phyloP scores from a whole-genome alignment of 2,797 vertebrate genomes.

The Catamblyrhynchus diadema region DNA sequence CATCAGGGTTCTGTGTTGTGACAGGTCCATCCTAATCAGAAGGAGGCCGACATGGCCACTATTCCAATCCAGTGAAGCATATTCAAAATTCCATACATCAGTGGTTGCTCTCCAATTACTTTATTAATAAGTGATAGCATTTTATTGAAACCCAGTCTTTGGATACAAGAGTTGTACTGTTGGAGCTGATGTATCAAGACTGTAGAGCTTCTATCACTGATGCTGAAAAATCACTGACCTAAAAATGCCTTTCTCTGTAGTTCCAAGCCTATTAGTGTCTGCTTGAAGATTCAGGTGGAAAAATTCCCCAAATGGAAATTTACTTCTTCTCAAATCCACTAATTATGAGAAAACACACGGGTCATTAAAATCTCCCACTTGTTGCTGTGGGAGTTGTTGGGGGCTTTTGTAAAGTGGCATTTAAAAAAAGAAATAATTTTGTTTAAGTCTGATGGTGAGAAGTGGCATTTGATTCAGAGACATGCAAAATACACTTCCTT shows the following conservation, averaged over 20 bases:
- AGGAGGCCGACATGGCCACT: not conserved
- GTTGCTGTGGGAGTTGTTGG: not conserved
- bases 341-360: constrained; percentile 11
- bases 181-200: constrained; percentile 29
- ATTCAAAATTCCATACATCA: constrained; percentile 49
- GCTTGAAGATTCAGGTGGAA: constrained; percentile 64
- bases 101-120: constrained; percentile 23
- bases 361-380: constrained; percentile 47
- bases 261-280: constrained; percentile 51
- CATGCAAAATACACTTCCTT: not conserved
- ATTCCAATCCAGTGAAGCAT: constrained; percentile 49
- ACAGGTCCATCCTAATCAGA: constrained; percentile 35
- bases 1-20: constrained; percentile 24
- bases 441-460: not conserved
- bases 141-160: constrained; percentile 26
- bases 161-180: constrained; percentile 51
- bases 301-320: constrained; percentile 47
- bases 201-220: constrained; percentile 22
- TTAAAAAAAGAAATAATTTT: not conserved
- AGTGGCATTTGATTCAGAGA: not conserved
- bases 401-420: not conserved
- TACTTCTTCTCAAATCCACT: constrained; percentile 49
- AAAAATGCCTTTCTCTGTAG: constrained; percentile 56
- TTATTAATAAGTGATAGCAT: constrained; percentile 57
- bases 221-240: constrained; percentile 64